These are phyloP conservation scores for Podocnemis expansa DNA, from an alignment of 2,113 vertebrate species.

Conservation along the genomic window DNA sequence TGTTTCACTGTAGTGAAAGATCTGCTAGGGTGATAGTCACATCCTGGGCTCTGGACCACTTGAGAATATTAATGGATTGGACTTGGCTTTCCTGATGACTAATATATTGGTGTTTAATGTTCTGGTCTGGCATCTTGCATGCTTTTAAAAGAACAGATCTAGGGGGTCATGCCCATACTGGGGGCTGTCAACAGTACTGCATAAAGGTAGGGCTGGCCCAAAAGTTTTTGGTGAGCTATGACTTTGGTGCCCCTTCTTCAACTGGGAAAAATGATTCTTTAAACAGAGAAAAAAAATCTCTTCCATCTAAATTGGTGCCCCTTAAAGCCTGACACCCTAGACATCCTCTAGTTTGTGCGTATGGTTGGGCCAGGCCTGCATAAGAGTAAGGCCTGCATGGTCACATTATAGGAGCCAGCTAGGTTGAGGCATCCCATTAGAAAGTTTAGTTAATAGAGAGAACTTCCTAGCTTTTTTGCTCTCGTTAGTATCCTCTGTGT, in stretches of 20 bases:
- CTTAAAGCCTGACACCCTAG: too few relatives aligned
- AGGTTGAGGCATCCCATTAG: not conserved
- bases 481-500: not conserved
- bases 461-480: not conserved
- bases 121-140: not conserved
- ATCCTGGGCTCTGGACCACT: not conserved
- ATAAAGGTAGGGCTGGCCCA: not conserved
- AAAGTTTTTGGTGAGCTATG: too few relatives aligned
- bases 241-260: too few relatives aligned
- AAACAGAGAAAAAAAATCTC: too few relatives aligned
- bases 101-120: not conserved
- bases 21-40: not conserved
- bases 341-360: too few relatives aligned
- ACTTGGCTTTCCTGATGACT: not conserved
- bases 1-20: not conserved
- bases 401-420: not conserved
- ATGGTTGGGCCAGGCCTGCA: not conserved
- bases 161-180: not conserved
- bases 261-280: too few relatives aligned
- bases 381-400: not conserved
- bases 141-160: not conserved
- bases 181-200: not conserved
- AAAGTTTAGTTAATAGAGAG: not conserved
- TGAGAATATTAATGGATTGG: not conserved
- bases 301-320: too few relatives aligned